Evolutionary conservation across 2,113 vertebrate genomes (phyloP).

Genomic region (Catagonus wagneri): DNA sequence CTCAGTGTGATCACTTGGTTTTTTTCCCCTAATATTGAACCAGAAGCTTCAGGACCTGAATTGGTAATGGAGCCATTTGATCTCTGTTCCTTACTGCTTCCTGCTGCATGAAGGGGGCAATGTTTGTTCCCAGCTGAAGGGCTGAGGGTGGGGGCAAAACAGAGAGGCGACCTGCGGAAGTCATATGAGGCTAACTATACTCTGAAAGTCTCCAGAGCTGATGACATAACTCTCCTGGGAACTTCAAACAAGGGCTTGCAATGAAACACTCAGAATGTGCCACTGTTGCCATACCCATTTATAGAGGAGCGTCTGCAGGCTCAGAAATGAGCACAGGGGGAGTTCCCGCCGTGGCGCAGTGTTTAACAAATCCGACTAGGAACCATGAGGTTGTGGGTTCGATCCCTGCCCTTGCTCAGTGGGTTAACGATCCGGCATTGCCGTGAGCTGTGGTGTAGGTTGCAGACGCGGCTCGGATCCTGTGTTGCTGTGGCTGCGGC

Average conservation of each 20-base stretch:
- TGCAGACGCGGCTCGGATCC: too few species aligned
- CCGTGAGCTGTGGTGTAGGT: too few species aligned
- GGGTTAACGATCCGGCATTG: too few species aligned
- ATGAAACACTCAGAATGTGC: background rate
- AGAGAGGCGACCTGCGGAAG: background rate
- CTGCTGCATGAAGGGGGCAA: background rate
- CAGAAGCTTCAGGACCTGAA: background rate
- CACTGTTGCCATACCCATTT: background rate
- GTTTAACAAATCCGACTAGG: too few species aligned
- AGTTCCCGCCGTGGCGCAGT: too few species aligned
- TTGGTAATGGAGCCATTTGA: background rate
- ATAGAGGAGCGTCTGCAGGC: background rate
- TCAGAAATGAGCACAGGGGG: background rate
- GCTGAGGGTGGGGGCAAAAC: background rate
- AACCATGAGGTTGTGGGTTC: too few species aligned
- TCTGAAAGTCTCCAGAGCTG: background rate
- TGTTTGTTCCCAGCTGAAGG: background rate
- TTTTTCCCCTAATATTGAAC: background rate
- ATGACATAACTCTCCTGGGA: background rate
- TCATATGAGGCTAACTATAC: background rate
- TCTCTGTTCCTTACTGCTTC: background rate
- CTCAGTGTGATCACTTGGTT: background rate
- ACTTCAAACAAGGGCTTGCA: background rate
- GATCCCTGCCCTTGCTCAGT: too few species aligned
- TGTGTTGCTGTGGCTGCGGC: too few species aligned